Conservation (phyloP, 2,888 invertebrate genomes). For the Sturmia bella region DNA sequence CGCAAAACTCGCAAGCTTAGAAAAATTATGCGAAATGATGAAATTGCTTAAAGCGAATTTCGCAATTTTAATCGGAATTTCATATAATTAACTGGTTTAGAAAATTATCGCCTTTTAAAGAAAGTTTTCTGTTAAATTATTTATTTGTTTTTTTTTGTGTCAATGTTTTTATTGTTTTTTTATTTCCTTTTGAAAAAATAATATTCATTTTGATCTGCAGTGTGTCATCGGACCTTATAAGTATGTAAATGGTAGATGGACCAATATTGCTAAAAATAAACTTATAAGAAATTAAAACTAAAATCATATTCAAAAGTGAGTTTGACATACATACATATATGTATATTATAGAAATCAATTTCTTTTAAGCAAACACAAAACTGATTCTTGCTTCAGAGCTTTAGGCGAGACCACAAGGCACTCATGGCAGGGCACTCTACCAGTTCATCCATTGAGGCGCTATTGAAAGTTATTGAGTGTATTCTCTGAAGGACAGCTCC, state of each 20-base stretch:
- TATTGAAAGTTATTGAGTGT: too few relatives aligned
- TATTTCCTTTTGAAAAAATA: slow-evolving; percentile 1
- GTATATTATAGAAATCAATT: too few relatives aligned
- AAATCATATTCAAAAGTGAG: too few relatives aligned
- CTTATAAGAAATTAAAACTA: neutral
- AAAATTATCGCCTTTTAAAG: slow-evolving; percentile 23
- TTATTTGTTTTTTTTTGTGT: neutral
- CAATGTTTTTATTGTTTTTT: neutral
- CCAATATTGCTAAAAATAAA: slow-evolving; percentile 16
- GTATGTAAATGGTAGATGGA: neutral
- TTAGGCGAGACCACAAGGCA: too few relatives aligned
- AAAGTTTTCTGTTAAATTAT: slow-evolving; percentile 4
- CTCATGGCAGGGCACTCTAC: too few relatives aligned
- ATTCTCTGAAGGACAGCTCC: too few relatives aligned
- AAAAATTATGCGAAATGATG: neutral
- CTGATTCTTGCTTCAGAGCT: too few relatives aligned
- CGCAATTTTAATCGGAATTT: slow-evolving; percentile 27
- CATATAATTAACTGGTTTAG: slow-evolving; percentile 43
- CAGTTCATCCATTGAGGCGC: too few relatives aligned
- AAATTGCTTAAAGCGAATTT: slow-evolving; percentile 35
- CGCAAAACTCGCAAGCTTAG: neutral
- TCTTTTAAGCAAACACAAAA: too few relatives aligned
- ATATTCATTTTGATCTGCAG: slow-evolving; percentile 8
- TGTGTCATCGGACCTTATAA: slow-evolving; percentile 34
- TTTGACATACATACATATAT: too few relatives aligned